A percentile compares a stretch with the other conserved stretches of the same genome.
phyloP scores from a whole-genome alignment of 2,888 invertebrate species.

The Schizaphis graminum region DNA sequence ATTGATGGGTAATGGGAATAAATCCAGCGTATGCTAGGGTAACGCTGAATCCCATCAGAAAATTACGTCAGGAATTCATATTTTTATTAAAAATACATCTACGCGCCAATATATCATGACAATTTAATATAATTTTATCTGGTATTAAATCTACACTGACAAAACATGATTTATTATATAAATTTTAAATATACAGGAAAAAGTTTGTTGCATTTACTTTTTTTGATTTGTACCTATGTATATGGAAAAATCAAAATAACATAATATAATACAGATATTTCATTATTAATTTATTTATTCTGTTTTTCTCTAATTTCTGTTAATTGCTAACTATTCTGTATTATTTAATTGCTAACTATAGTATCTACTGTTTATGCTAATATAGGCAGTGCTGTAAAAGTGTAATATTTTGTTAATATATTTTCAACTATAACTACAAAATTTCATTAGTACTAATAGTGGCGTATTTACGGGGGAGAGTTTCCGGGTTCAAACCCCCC shows the following conservation, averaged over 20 bases:
- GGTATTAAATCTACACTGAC: not conserved
- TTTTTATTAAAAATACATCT: not conserved
- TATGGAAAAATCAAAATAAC: not conserved
- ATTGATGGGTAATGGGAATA: not conserved
- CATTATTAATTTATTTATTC: not conserved
- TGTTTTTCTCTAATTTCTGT: too few species aligned
- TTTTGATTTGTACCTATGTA: not conserved
- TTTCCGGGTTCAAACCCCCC: too few species aligned
- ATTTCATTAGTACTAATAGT: not conserved
- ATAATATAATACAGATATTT: not conserved
- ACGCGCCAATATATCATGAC: not conserved
- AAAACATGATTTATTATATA: not conserved
- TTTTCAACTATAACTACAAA: not conserved
- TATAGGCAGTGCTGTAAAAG: not conserved
- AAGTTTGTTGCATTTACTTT: not conserved
- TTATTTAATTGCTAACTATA: too few species aligned
- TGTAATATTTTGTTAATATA: not conserved
- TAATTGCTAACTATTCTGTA: too few species aligned
- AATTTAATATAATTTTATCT: constrained; percentile 2
- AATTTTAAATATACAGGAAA: too few species aligned
- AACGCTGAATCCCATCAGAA: not conserved
- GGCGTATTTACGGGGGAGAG: too few species aligned
- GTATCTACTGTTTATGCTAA: not conserved
- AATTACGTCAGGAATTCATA: not conserved
- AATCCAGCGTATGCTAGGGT: not conserved